Evolutionary conservation across 2,888 invertebrate species (phyloP).

Genomic region (Hydriomena furcata): DNA sequence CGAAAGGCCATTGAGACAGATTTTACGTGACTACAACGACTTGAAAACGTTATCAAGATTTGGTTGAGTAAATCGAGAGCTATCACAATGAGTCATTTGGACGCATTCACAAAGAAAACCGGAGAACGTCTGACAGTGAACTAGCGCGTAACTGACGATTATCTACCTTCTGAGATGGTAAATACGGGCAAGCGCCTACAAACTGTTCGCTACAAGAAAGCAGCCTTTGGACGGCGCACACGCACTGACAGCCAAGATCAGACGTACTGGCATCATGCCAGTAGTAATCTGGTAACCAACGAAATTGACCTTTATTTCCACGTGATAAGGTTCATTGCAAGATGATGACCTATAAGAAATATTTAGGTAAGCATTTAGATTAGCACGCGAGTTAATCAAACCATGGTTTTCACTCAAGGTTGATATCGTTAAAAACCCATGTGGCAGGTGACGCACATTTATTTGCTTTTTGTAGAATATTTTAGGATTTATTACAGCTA

Average conservation of each 20-base stretch:
- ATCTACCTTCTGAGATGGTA: not conserved
- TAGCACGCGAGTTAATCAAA: slow-evolving; percentile 17
- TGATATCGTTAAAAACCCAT: slow-evolving; percentile 11
- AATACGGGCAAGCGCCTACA: not conserved
- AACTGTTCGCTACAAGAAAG: slow-evolving; percentile 6
- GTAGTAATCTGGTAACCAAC: slow-evolving; percentile 33
- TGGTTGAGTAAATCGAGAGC: slow-evolving; percentile 24
- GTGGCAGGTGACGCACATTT: not conserved
- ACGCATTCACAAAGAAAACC: slow-evolving; percentile 10
- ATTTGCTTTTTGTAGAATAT: slow-evolving; percentile 8
- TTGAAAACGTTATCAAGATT: slow-evolving; percentile 23
- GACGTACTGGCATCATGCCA: slow-evolving; percentile 47
- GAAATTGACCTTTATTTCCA: slow-evolving; percentile 33
- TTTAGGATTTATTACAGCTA: not conserved
- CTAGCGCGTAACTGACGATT: not conserved
- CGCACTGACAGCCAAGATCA: slow-evolving; percentile 38
- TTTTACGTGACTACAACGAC: slow-evolving; percentile 24
- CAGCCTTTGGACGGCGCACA: slow-evolving; percentile 29
- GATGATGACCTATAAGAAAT: slow-evolving; percentile 22
- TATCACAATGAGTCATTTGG: slow-evolving; percentile 45
- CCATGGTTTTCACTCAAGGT: slow-evolving; percentile 24
- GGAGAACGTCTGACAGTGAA: not conserved
- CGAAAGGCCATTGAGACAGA: slow-evolving; percentile 18
- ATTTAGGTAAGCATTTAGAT: slow-evolving; percentile 28
- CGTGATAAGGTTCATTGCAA: slow-evolving; percentile 37